Base-by-base conservation (phyloP, 64 coral and sea anemone species). In the Catalaphyllia jardinei region DNA sequence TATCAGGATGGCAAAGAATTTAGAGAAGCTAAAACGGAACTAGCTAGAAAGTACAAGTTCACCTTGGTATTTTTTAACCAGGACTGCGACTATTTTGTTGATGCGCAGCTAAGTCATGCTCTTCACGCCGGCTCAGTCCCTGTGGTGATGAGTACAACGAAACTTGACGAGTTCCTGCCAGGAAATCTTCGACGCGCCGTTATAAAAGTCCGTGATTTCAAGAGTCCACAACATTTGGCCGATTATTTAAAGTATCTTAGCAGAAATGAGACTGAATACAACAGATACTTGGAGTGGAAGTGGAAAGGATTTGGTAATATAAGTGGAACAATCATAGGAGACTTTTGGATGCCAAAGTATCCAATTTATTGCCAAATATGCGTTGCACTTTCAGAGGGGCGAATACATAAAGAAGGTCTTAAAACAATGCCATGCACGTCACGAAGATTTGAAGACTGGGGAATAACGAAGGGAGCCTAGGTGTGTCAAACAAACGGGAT, bases 201-300 rank as follows among this genome's bases (percentile, higher is more conserved):
- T 19, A 81, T 94, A 38, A 87, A 87, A 59, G 93, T 94, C 25
- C 86, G 86, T 27, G 75, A 94, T 65, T 94, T 94, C 54, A 87
- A 81, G 31, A 81, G 61, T n/a, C 93, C 88, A 8, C 12, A 62
- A 24, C 71, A 91, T n/a, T 87, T 91, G 20, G 88, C 93, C 18
- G 88, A 94, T 19, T 90, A 94, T 51, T 27, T 94, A 33, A 79
- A 87, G 29, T 63, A 80, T 8, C n/a, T 94, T 39, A 91, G 82
- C 20, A 33, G 79, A 8, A 91, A 91, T 30, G 75, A 94, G 61
- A 42, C 28, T 4, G 27, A 80, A 9, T 94, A 91, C 57, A 94
- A 91, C 19, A 62, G 38, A 64, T 91, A 91, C 65, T 65, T 94
- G 24, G 31, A 46, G n/a, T 90, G 88, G 88, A 94, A 94, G 71